phyloP scores from a whole-genome alignment of 1,140 invertebrate species.

The Papilio xuthus region DNA sequence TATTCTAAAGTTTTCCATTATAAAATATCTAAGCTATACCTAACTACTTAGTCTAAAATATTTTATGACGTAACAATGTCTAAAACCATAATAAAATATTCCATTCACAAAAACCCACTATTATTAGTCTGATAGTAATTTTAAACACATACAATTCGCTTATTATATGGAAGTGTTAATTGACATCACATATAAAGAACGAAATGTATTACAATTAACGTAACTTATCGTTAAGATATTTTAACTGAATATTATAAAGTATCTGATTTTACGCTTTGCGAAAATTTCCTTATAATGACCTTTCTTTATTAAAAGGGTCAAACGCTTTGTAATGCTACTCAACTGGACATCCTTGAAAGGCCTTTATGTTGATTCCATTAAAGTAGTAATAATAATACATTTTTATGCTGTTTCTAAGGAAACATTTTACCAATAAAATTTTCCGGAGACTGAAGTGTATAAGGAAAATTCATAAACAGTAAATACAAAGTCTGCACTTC shows the following conservation, averaged over 20 bases:
- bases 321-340: neutral
- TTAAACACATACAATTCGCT: constrained; percentile 10
- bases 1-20: neutral
- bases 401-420: too few relatives aligned
- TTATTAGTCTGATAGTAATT: constrained; percentile 7
- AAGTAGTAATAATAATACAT: neutral
- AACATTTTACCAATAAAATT: too few relatives aligned
- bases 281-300: constrained; percentile 5
- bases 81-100: neutral
- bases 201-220: neutral
- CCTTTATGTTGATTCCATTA: neutral
- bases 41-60: neutral
- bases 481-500: too few relatives aligned
- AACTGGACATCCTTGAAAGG: neutral
- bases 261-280: neutral
- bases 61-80: neutral
- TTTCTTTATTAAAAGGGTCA: constrained; percentile 5
- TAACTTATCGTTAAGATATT: neutral
- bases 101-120: neutral
- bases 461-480: too few relatives aligned
- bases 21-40: neutral
- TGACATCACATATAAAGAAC: neutral
- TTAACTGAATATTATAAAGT: neutral
- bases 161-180: constrained; percentile 10
- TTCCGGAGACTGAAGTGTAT: too few relatives aligned